Conservation (phyloP, 2,113 vertebrate species). For the Salvelinus alpinus region DNA sequence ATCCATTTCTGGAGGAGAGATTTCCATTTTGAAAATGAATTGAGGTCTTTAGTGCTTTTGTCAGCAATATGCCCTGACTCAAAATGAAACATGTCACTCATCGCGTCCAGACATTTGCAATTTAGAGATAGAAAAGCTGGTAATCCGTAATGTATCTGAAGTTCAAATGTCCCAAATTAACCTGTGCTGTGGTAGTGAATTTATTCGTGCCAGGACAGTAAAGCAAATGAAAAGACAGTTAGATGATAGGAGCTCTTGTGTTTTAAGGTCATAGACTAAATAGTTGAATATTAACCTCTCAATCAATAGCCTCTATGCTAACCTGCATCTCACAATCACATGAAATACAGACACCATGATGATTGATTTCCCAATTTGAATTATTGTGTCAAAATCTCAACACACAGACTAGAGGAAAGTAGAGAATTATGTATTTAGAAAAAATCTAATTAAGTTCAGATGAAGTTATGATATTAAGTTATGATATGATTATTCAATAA, state of each 20-base stretch:
- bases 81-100: background rate
- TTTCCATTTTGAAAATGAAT: no score
- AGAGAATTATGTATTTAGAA: background rate
- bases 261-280: background rate
- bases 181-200: background rate
- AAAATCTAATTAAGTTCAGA: background rate
- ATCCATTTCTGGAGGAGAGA: constrained; percentile 31
- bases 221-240: no score
- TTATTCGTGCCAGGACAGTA: background rate
- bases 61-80: background rate
- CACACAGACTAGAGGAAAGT: background rate
- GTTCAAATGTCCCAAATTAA: no score
- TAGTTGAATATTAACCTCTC: constrained; percentile 40
- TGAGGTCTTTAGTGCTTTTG: background rate
- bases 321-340: constrained; percentile 22
- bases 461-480: background rate
- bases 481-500: background rate
- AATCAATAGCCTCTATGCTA: constrained; percentile 11
- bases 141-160: background rate
- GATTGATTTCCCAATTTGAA: no score
- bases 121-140: background rate
- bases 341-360: background rate
- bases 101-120: background rate
- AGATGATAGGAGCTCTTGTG: background rate
- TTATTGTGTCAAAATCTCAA: no score